These are phyloP conservation scores for Heliconius eleuchia DNA, from an alignment of 1,140 invertebrate species.

Conservation along the genomic window DNA sequence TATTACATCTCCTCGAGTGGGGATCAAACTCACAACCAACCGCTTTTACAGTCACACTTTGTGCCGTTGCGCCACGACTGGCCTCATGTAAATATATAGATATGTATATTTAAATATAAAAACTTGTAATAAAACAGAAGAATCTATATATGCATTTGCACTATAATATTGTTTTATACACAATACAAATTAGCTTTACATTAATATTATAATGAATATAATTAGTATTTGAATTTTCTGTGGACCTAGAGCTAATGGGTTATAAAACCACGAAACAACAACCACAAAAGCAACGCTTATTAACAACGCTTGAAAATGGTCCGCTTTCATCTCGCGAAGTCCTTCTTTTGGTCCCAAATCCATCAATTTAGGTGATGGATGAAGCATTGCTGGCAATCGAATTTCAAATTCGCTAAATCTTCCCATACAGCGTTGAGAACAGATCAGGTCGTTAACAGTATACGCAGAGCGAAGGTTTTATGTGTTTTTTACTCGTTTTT, in stretches of 20 bases:
- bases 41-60: no score
- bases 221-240: background rate
- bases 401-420: slow-evolving; percentile 81
- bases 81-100: no score
- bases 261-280: slow-evolving; percentile 38
- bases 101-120: no score
- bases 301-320: slow-evolving; percentile 67
- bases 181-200: no score
- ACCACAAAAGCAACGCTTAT: slow-evolving; percentile 66
- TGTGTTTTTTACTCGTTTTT: slow-evolving; percentile 73
- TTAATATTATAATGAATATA: background rate
- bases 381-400: slow-evolving; percentile 70
- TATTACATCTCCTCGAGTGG: no score
- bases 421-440: slow-evolving; percentile 73
- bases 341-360: slow-evolving; percentile 75
- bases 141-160: background rate
- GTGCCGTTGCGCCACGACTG: no score
- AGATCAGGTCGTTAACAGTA: slow-evolving; percentile 76
- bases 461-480: slow-evolving; percentile 62
- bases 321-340: slow-evolving; percentile 67
- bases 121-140: no score
- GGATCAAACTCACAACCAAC: no score
- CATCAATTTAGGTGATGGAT: slow-evolving; percentile 80
- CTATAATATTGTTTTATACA: no score
- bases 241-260: slow-evolving; percentile 19